Evolutionary conservation across 2,888 invertebrate genomes (phyloP).

Genomic region (Sepioteuthis lessoniana): DNA sequence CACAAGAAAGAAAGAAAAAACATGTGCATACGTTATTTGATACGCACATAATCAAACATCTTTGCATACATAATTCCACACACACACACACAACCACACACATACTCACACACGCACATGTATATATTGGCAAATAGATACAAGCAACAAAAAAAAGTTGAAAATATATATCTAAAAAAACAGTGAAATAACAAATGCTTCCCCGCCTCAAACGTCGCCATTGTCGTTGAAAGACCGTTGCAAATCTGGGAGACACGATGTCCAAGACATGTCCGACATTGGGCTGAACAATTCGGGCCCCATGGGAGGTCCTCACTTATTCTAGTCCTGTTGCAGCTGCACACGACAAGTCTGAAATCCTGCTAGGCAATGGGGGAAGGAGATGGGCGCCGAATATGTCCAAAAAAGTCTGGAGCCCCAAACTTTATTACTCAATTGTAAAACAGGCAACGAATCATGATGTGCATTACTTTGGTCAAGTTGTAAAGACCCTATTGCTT

Average conservation of each 20-base stretch:
- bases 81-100: too few species aligned
- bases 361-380: background rate
- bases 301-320: conserved; percentile 17
- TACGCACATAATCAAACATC: too few species aligned
- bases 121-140: too few species aligned
- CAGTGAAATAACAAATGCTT: background rate
- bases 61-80: too few species aligned
- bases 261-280: background rate
- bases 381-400: background rate
- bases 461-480: background rate
- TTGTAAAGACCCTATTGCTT: background rate
- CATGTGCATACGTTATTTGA: too few species aligned
- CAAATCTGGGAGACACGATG: background rate
- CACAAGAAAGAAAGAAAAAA: too few species aligned
- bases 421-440: background rate
- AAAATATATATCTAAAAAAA: background rate
- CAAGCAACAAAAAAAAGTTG: too few species aligned
- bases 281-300: background rate
- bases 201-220: background rate
- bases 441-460: background rate
- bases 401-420: background rate
- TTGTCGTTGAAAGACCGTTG: background rate
- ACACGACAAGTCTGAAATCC: background rate
- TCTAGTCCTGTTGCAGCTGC: background rate
- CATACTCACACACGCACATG: too few species aligned